Conservation (phyloP, 92 coral and sea anemone species). For the Palythoa caribaeorum region DNA sequence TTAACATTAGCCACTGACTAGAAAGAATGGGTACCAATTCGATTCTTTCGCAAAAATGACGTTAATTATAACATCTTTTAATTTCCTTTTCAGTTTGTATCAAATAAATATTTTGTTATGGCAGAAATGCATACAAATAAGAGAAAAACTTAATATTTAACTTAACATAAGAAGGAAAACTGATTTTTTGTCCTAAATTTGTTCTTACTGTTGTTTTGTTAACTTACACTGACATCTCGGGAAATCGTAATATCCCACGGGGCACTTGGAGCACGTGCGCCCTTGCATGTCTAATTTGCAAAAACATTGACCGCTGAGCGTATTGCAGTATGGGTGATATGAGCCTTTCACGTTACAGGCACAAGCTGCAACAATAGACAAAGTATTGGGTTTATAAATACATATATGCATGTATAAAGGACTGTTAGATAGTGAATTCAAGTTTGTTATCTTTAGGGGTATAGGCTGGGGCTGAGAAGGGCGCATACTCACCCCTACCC, state of each 20-base stretch:
- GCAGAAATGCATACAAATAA: too few species aligned
- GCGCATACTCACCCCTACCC: background rate
- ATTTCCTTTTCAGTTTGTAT: too few species aligned
- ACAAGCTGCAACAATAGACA: conserved; percentile 67
- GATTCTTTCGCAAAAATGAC: too few species aligned
- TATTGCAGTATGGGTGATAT: conserved; percentile 68
- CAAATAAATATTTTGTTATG: too few species aligned
- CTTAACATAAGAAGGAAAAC: too few species aligned
- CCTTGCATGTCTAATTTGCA: conserved; percentile 81
- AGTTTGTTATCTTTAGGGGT: background rate
- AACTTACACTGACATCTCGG: too few species aligned
- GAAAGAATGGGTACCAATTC: too few species aligned
- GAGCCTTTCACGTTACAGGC: conserved; percentile 80
- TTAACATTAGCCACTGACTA: too few species aligned
- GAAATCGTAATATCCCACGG: background rate
- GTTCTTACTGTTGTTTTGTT: too few species aligned
- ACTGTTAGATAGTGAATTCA: background rate
- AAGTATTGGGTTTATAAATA: background rate
- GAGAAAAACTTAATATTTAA: too few species aligned
- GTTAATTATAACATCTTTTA: too few species aligned
- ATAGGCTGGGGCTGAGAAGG: background rate
- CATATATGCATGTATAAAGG: background rate
- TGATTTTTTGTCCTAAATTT: too few species aligned
- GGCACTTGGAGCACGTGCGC: conserved; percentile 80
- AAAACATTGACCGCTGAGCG: conserved; percentile 79